Base-by-base conservation (phyloP, 2,888 invertebrate genomes). In the Cylindroiulus punctatus region DNA sequence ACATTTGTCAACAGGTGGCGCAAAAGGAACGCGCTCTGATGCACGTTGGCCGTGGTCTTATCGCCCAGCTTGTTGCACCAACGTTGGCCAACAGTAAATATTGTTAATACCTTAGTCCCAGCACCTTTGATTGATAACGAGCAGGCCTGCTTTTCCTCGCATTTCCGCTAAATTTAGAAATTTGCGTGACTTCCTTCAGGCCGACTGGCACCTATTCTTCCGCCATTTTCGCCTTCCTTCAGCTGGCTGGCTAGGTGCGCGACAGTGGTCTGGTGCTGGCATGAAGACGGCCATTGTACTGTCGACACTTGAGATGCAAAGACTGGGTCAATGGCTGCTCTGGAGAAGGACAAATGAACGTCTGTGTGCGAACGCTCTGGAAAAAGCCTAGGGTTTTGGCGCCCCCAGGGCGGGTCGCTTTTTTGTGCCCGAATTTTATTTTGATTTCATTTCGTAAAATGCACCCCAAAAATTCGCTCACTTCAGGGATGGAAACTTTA, bases 121-220 rank as follows among this genome's bases (percentile, higher is more conserved):
- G 52, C 19, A 2, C 19, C 19, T 5, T 2, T n/a, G 52, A 52
- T 52, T 52, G 52, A 52, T 52, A 52, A 52, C 52, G 52, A 52
- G 52, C 52, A 52, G 52, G 52, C 52, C 52, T 52, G 52, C 52
- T 1, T 52, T 52, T 52, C n/a, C n/a, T 52, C 52, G 52, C 52
- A 52, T 52, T 52, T 52, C 52, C 52, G 52, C 52, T 52, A 52
- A 52, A 52, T 52, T 52, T 52, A 52, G 52, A 52, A 52, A 52
- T 52, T 52, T 52, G 19, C 52, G 19, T n/a, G 19, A 52, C 17
- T n/a, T 52, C 19, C 40, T 40, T 8, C 40, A 8, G 40, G 8
- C 19, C 52, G n/a, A 52, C 5, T 52, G 17, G 17, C n/a, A 19
- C 52, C 52, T 52, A 17, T 52, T n/a, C 47, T 47, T 52, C 52